Conservation (phyloP, 2,113 vertebrate genomes). For the Meles meles region DNA sequence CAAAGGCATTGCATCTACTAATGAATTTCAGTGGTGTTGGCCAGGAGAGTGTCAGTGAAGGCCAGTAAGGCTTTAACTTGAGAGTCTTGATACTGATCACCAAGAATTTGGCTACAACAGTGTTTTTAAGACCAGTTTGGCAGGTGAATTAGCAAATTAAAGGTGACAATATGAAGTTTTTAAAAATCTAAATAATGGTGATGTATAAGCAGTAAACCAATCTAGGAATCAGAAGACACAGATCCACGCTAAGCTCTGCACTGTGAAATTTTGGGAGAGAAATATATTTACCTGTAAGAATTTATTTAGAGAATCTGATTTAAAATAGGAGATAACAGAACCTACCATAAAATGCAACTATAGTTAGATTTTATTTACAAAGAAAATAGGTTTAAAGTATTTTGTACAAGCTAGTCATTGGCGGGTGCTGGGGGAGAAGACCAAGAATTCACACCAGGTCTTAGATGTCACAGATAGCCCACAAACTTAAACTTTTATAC, state of each 20-base stretch:
- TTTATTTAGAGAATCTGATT: neutral
- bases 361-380: neutral
- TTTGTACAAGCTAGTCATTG: neutral
- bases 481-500: neutral
- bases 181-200: neutral
- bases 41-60: neutral
- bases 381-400: neutral
- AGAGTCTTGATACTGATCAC: neutral
- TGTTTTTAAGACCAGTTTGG: neutral
- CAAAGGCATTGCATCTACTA: slow-evolving; percentile 23
- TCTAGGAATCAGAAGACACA: neutral
- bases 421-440: rapidly evolving
- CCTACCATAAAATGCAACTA: neutral
- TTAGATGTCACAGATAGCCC: neutral
- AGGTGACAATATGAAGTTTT: neutral
- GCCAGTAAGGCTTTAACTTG: neutral
- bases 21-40: neutral
- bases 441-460: neutral
- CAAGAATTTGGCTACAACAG: neutral
- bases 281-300: neutral
- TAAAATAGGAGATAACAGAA: neutral
- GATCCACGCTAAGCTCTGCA: neutral
- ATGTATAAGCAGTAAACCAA: neutral
- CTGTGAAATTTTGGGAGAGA: neutral
- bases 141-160: neutral